phyloP scores from a whole-genome alignment of 2,113 vertebrate genomes.

The Melanerpes formicivorus region DNA sequence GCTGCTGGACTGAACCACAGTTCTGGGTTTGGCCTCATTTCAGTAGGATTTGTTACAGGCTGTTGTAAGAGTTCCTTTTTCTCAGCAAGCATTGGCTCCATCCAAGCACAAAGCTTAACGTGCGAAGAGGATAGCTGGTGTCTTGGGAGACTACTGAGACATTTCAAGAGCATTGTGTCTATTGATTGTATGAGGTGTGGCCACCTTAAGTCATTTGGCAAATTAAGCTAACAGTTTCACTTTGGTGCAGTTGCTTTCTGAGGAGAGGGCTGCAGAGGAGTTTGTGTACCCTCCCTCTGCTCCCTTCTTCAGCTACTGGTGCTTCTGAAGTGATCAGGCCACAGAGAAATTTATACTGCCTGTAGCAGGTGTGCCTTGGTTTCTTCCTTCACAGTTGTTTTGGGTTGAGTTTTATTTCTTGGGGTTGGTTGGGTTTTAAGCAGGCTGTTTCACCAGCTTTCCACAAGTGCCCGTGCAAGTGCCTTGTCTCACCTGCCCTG shows the following conservation, averaged over 20 bases:
- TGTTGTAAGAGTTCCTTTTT: neutral
- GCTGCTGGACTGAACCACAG: neutral
- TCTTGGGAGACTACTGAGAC: neutral
- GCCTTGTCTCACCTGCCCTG: neutral
- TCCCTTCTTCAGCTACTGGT: neutral
- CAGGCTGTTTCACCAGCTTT: neutral
- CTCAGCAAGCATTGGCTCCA: neutral
- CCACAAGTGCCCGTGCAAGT: neutral
- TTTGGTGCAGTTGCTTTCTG: neutral
- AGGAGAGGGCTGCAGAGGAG: neutral
- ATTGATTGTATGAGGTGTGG: neutral
- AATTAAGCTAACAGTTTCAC: neutral
- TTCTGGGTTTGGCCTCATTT: neutral
- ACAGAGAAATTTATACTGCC: neutral
- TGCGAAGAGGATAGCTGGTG: neutral
- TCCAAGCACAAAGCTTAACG: too few species aligned
- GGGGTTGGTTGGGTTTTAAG: neutral
- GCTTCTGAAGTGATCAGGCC: neutral
- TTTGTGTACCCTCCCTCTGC: neutral
- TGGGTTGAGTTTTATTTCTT: neutral
- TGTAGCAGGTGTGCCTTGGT: accelerated
- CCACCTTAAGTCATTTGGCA: neutral
- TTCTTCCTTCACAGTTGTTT: neutral
- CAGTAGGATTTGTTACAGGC: neutral
- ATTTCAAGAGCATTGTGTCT: neutral